Conservation (phyloP, 2,888 invertebrate species). For the Drosophila testacea region DNA sequence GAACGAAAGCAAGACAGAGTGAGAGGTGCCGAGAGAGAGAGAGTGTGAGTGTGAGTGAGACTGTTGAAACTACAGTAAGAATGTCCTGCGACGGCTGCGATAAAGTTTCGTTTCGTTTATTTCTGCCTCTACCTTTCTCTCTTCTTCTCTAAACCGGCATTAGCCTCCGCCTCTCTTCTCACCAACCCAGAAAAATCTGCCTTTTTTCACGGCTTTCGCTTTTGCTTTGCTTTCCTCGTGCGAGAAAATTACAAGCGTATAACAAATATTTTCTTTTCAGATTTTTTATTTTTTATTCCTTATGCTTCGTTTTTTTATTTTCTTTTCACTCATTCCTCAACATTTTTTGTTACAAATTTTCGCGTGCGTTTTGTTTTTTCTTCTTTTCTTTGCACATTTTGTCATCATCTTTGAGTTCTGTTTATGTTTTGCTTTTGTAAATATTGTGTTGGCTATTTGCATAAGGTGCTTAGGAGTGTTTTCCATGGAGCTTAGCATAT, state of each 20-base stretch:
- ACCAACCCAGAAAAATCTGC: constrained; percentile 6
- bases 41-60: neutral
- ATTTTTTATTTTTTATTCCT: constrained; percentile 48
- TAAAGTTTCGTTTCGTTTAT: constrained; percentile 61
- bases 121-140: constrained; percentile 12
- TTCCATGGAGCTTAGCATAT: constrained; percentile 69
- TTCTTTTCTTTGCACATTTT: neutral
- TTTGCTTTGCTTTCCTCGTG: constrained; percentile 33
- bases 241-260: constrained; percentile 77
- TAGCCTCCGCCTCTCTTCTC: constrained; percentile 8
- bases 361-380: constrained; percentile 43
- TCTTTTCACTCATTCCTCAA: constrained; percentile 22
- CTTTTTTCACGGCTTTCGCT: constrained; percentile 55
- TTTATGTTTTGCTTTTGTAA: constrained; percentile 34
- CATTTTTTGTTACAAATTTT: constrained; percentile 46
- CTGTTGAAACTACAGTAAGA: constrained; percentile 41
- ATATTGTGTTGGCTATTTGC: constrained; percentile 64
- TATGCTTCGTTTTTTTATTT: constrained; percentile 5
- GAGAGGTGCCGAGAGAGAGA: neutral
- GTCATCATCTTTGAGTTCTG: constrained; percentile 18
- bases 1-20: constrained; percentile 7
- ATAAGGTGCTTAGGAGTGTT: constrained; percentile 71
- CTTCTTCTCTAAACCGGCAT: no score
- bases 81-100: constrained; percentile 70
- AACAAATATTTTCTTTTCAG: constrained; percentile 78